Evolutionary conservation across 2,797 vertebrate genomes (phyloP).

Genomic region (Erpetoichthys calabaricus): DNA sequence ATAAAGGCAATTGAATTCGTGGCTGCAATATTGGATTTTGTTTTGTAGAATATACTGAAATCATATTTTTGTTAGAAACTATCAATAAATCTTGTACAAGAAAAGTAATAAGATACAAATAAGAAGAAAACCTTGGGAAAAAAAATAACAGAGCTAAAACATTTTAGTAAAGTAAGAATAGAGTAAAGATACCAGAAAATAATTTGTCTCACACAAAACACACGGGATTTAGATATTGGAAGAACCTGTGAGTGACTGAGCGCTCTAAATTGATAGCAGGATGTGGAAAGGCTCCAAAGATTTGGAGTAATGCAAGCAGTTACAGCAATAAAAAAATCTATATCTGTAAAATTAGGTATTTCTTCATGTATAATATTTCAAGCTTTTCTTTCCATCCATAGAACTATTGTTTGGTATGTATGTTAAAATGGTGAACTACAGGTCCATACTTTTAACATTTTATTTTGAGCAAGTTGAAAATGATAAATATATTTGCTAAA

Average conservation of each 20-base stretch:
- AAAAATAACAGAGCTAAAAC: constrained; percentile 10
- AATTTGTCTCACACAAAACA: constrained; percentile 6
- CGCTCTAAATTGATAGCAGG: background rate
- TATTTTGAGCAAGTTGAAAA: too few species aligned
- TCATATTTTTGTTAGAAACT: constrained; percentile 94
- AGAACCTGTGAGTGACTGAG: constrained; percentile 3
- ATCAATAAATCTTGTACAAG: constrained; percentile 92
- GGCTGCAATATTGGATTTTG: constrained; percentile 84
- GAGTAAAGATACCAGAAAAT: constrained; percentile 7
- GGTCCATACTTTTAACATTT: too few species aligned
- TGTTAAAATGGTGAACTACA: too few species aligned
- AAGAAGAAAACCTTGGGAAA: constrained; percentile 72
- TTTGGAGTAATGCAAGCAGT: background rate
- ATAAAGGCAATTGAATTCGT: constrained; percentile 93
- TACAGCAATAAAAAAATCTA: constrained; percentile 1
- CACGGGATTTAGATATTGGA: constrained; percentile 6
- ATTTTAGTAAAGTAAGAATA: constrained; percentile 4
- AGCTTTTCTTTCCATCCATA: too few species aligned
- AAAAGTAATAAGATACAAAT: constrained; percentile 86
- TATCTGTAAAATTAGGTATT: too few species aligned
- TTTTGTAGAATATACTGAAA: constrained; percentile 94
- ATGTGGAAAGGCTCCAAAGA: background rate
- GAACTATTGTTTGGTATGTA: too few species aligned
- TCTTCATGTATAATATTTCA: background rate
- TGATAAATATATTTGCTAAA: too few species aligned